phyloP scores from a whole-genome alignment of 2,113 vertebrate species.

The Hippocampus barbouri region DNA sequence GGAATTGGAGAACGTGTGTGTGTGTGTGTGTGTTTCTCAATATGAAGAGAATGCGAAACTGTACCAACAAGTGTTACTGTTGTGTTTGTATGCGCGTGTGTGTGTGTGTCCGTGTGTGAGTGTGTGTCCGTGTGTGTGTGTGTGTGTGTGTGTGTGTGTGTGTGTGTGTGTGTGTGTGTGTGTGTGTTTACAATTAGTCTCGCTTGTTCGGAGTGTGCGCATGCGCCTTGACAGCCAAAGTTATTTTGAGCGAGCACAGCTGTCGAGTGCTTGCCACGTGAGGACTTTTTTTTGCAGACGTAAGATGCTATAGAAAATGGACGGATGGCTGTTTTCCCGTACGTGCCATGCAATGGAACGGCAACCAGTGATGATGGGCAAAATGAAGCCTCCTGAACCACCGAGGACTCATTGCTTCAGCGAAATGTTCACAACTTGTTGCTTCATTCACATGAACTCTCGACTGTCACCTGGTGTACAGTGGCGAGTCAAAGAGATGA shows the following conservation, averaged over 20 bases:
- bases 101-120: not conserved
- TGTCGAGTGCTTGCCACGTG: not conserved
- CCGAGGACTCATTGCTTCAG: too few species aligned
- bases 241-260: conserved; percentile 2
- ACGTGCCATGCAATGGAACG: too few species aligned
- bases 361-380: too few species aligned
- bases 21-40: not conserved
- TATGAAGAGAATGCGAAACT: not conserved
- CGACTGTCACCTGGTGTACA: too few species aligned
- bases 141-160: not conserved
- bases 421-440: too few species aligned
- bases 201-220: not conserved
- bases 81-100: not conserved
- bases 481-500: too few species aligned
- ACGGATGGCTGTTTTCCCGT: not conserved
- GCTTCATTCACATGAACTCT: too few species aligned
- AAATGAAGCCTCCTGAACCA: too few species aligned
- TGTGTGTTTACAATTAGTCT: not conserved
- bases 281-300: not conserved
- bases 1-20: not conserved
- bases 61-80: too few species aligned
- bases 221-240: not conserved
- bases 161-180: not conserved
- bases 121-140: not conserved
- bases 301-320: not conserved